These are phyloP conservation scores for Iphiclides podalirius DNA, from an alignment of 2,888 invertebrate species.

Conservation along the genomic window DNA sequence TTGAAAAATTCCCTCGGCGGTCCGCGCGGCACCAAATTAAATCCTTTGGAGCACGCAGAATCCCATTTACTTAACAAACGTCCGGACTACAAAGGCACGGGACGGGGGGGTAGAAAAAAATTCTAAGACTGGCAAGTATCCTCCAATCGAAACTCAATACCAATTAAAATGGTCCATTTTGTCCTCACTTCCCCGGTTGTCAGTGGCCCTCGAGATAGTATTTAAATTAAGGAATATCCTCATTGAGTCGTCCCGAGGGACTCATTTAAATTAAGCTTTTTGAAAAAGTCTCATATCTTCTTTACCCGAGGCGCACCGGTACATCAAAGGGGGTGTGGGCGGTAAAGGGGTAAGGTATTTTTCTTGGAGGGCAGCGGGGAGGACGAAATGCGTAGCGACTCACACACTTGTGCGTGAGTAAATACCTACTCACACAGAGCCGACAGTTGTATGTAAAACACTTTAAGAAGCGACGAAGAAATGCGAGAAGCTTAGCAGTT, in stretches of 20 bases:
- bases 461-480: constrained; percentile 80
- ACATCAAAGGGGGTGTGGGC: constrained; percentile 66
- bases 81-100: constrained; percentile 35
- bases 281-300: constrained; percentile 80
- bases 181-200: constrained; percentile 45
- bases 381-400: constrained; percentile 76
- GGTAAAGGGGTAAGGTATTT: constrained; percentile 60
- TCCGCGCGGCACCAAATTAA: constrained; percentile 28
- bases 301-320: constrained; percentile 72
- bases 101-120: constrained; percentile 29
- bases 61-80: constrained; percentile 41
- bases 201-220: constrained; percentile 63
- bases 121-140: constrained; percentile 45
- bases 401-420: constrained; percentile 75
- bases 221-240: constrained; percentile 77
- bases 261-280: constrained; percentile 80
- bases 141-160: constrained; percentile 74
- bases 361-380: constrained; percentile 39
- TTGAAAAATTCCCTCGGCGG: constrained; percentile 9
- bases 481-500: constrained; percentile 75
- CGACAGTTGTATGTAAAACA: constrained; percentile 74
- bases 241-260: constrained; percentile 70
- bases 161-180: constrained; percentile 66
- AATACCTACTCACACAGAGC: constrained; percentile 70
- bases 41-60: constrained; percentile 37